These are phyloP conservation scores for Takifugu ocellatus DNA, from an alignment of 2,797 vertebrate species.

Conservation along the genomic window DNA sequence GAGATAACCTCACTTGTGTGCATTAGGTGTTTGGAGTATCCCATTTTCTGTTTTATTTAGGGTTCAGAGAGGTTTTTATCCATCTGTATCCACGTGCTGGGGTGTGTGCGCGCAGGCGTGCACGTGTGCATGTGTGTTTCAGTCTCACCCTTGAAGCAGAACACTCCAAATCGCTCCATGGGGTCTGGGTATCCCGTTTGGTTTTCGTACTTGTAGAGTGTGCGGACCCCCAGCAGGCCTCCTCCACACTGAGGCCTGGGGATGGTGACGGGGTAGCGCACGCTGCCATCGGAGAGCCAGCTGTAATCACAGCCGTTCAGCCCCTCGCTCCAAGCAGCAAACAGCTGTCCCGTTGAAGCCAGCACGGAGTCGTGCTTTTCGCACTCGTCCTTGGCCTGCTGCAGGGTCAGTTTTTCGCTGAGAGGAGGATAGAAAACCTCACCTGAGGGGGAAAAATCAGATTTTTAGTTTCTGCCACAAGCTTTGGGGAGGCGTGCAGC, in stretches of 20 bases:
- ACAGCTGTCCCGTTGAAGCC: constrained; percentile 86
- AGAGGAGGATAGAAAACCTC: constrained; percentile 81
- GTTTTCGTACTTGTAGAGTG: constrained; percentile 86
- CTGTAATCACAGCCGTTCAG: constrained; percentile 89
- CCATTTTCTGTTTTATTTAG: too few species aligned
- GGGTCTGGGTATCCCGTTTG: constrained; percentile 86
- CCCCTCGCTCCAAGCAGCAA: constrained; percentile 87
- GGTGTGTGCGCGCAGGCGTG: too few species aligned
- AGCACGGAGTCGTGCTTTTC: constrained; percentile 59
- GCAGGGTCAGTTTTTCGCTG: constrained; percentile 75
- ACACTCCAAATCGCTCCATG: constrained; percentile 80
- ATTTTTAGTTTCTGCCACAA: constrained; percentile 35
- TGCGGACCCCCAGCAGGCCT: constrained; percentile 89
- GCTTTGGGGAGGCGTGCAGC: not conserved
- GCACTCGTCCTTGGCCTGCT: constrained; percentile 79
- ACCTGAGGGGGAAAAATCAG: constrained; percentile 43
- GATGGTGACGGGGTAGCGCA: constrained; percentile 88
- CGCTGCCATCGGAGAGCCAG: constrained; percentile 90
- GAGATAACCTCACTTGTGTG: too few species aligned
- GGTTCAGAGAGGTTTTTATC: too few species aligned
- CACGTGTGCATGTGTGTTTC: not conserved
- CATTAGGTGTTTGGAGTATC: too few species aligned
- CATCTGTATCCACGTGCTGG: too few species aligned
- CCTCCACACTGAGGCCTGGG: constrained; percentile 88
- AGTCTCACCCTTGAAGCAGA: constrained; percentile 88